Conservation (phyloP, 2,113 vertebrate genomes). For the Sciurus niger region DNA sequence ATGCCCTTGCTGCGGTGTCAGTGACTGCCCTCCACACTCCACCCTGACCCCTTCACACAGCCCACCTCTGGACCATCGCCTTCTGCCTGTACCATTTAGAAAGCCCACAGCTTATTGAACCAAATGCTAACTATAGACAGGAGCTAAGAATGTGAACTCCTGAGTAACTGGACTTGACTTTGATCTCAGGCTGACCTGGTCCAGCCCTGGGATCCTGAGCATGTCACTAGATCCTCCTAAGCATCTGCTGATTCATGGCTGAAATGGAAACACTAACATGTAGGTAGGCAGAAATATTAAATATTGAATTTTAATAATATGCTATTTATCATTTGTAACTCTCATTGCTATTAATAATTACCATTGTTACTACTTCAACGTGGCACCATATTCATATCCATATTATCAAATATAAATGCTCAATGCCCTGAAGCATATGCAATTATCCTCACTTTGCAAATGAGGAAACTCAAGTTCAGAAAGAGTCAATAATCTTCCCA, state of each 20-base stretch:
- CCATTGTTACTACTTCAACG: neutral
- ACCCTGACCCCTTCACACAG: neutral
- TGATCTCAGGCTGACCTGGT: neutral
- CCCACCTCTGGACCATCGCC: neutral
- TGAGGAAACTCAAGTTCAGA: neutral
- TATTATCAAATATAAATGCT: neutral
- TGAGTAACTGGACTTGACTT: neutral
- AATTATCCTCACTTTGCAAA: neutral
- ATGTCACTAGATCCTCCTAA: neutral
- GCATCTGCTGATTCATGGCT: neutral
- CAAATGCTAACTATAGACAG: neutral
- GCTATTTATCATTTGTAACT: neutral
- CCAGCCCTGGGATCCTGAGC: neutral
- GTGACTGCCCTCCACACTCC: neutral
- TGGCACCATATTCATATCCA: neutral
- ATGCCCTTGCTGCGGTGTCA: fast-evolving
- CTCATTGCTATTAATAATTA: neutral
- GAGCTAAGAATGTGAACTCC: neutral
- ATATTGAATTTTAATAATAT: neutral
- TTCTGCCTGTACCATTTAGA: neutral
- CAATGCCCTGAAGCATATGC: neutral
- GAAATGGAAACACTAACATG: fast-evolving
- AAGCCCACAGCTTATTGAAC: neutral
- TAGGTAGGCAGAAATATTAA: neutral
- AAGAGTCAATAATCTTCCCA: neutral